Percentiles rank a stretch among this genome's conserved stretches.
These are phyloP conservation scores for Escarpia spicata DNA, from an alignment of 2,888 invertebrate genomes.

Conservation along the genomic window DNA sequence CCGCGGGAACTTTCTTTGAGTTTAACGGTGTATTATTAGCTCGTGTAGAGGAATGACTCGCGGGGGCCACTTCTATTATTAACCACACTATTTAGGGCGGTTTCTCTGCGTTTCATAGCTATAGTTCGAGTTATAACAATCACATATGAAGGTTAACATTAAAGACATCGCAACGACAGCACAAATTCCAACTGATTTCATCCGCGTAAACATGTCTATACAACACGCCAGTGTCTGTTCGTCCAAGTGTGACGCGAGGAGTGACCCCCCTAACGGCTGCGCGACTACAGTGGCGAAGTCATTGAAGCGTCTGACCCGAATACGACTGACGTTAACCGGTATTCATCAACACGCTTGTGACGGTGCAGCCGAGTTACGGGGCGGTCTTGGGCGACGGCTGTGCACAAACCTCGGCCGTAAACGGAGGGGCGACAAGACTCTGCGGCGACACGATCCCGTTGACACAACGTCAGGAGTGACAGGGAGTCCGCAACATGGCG, in stretches of 20 bases:
- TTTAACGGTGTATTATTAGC: background rate
- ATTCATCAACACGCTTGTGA: background rate
- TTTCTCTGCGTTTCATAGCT: background rate
- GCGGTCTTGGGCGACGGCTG: background rate
- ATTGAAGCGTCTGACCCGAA: background rate
- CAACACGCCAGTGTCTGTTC: background rate
- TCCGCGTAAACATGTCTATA: background rate
- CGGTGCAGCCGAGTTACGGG: background rate
- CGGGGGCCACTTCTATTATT: background rate
- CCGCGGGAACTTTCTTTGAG: background rate
- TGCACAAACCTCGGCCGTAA: background rate
- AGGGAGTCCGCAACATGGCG: background rate
- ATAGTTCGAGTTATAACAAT: background rate
- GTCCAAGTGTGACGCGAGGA: background rate
- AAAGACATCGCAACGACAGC: background rate
- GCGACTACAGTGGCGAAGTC: background rate
- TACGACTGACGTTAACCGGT: background rate
- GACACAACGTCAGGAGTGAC: background rate
- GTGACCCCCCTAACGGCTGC: background rate
- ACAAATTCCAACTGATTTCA: background rate
- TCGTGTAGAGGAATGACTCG: background rate
- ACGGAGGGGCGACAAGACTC: background rate
- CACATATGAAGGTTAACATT: background rate
- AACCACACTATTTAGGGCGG: background rate
- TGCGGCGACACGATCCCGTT: background rate